Evolutionary conservation across 2,797 vertebrate genomes (phyloP).

Genomic region (Nothura maculosa): DNA sequence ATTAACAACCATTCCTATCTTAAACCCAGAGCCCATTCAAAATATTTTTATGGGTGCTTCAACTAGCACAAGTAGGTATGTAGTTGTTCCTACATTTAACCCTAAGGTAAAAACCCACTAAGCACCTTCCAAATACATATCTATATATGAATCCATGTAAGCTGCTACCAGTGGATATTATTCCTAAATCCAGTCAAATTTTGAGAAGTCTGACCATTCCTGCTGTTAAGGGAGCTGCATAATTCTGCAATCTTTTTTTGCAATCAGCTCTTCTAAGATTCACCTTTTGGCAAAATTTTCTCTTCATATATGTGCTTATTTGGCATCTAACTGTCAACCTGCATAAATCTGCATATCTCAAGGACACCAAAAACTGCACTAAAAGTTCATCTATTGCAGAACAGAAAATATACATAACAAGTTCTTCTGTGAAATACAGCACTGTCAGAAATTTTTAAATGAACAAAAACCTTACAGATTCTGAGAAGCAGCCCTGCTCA

Average conservation of each 20-base stretch:
- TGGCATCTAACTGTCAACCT: neutral
- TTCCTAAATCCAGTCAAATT: neutral
- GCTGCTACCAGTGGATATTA: neutral
- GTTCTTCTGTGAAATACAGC: neutral
- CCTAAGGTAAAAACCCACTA: neutral
- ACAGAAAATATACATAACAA: neutral
- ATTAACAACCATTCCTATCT: neutral
- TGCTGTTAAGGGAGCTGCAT: neutral
- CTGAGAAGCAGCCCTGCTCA: neutral
- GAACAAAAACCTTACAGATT: neutral
- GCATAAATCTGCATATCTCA: neutral
- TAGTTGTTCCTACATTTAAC: neutral
- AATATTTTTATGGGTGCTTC: neutral
- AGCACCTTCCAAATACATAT: neutral
- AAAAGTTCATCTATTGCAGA: neutral
- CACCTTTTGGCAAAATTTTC: neutral
- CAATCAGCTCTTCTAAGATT: neutral
- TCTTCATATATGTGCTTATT: neutral
- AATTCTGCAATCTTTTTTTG: neutral
- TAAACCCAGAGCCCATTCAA: neutral
- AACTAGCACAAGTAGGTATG: rapidly evolving
- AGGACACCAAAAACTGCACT: neutral
- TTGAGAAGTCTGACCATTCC: neutral
- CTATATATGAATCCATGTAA: neutral
- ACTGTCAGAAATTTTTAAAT: neutral